These are phyloP conservation scores for Oncorhynchus masou DNA, from an alignment of 2,113 vertebrate genomes.

Conservation along the genomic window DNA sequence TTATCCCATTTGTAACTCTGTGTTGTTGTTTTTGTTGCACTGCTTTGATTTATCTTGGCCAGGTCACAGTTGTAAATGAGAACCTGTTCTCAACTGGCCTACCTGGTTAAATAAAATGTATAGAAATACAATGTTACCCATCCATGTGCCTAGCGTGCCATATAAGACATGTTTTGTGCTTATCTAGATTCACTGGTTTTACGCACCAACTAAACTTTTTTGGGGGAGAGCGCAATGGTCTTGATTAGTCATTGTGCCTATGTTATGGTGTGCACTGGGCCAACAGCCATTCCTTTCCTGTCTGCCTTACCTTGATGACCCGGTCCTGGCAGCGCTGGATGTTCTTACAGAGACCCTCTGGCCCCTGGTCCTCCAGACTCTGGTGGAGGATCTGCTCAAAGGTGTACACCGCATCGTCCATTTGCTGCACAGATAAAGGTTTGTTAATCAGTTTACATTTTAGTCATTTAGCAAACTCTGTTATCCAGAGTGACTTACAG, in stretches of 20 bases:
- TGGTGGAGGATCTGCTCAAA: conserved; percentile 93
- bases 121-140: neutral
- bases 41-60: too few relatives aligned
- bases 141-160: neutral
- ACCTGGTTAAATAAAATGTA: too few relatives aligned
- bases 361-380: conserved; percentile 80
- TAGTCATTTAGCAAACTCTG: too few relatives aligned
- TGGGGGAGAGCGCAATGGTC: neutral
- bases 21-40: too few relatives aligned
- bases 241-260: neutral
- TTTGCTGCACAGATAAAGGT: conserved; percentile 77
- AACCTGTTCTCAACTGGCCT: too few relatives aligned
- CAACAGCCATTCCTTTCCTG: too few relatives aligned
- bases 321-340: conserved; percentile 92
- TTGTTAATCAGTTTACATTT: neutral
- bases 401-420: conserved; percentile 87
- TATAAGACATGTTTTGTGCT: too few relatives aligned
- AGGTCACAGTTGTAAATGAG: too few relatives aligned
- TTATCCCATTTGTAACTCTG: too few relatives aligned
- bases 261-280: neutral
- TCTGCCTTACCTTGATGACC: conserved; percentile 85
- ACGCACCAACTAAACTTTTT: neutral
- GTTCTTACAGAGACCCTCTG: conserved; percentile 82
- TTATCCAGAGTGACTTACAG: too few relatives aligned
- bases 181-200: too few relatives aligned